Percentiles rank a stretch among this genome's conserved stretches.
phyloP scores from a whole-genome alignment of 37 sponge, comb jelly and placozoan genomes.

The Bolinopsis microptera region DNA sequence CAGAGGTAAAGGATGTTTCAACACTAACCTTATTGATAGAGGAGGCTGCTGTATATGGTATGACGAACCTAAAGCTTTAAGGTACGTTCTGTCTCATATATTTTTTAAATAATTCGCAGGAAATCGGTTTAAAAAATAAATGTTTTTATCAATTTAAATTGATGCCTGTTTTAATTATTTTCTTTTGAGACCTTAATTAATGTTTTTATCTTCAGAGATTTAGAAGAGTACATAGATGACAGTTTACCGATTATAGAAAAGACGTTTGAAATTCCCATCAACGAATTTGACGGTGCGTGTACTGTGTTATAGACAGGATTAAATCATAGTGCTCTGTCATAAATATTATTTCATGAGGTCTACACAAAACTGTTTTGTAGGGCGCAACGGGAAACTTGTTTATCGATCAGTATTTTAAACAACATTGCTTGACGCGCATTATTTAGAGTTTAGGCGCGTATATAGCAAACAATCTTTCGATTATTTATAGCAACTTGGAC shows the following conservation, averaged over 20 bases:
- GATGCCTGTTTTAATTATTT: too few relatives aligned
- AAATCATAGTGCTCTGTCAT: too few relatives aligned
- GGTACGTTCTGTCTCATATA: neutral
- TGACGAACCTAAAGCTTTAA: slow-evolving; percentile 69
- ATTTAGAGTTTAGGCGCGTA: neutral
- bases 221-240: slow-evolving; percentile 85
- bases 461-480: neutral
- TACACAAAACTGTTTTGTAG: neutral
- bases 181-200: too few relatives aligned
- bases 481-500: neutral
- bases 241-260: slow-evolving; percentile 73
- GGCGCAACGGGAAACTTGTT: neutral
- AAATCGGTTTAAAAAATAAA: too few relatives aligned
- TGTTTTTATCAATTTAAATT: too few relatives aligned
- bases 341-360: too few relatives aligned
- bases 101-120: too few relatives aligned
- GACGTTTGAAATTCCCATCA: slow-evolving; percentile 73
- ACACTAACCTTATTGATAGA: slow-evolving; percentile 78
- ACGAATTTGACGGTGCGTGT: slow-evolving; percentile 89
- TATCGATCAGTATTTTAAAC: neutral
- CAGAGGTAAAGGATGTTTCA: slow-evolving; percentile 83
- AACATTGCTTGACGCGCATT: too few relatives aligned
- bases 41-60: slow-evolving; percentile 99
- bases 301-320: neutral
- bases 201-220: slow-evolving; percentile 17